phyloP scores from a whole-genome alignment of 2,888 invertebrate species.

The Napeogenes sylphis region DNA sequence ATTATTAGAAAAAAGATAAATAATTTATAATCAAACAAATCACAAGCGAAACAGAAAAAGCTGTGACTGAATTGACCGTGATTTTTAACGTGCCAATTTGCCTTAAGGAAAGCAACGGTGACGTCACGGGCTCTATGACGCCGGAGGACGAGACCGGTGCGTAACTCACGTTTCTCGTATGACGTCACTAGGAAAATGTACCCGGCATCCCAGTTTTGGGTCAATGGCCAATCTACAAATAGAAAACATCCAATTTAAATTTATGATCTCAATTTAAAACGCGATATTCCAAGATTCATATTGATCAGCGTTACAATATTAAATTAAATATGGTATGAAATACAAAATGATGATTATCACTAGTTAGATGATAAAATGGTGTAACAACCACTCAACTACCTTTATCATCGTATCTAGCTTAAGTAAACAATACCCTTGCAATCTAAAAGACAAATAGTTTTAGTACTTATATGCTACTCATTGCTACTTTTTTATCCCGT shows the following conservation, averaged over 20 bases:
- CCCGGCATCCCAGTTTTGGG: conserved; percentile 75
- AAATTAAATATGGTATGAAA: no score
- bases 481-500: no score
- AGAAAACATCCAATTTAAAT: conserved; percentile 52
- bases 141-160: conserved; percentile 43
- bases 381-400: no score
- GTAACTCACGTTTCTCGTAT: conserved; percentile 73
- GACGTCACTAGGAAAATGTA: conserved; percentile 75
- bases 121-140: conserved; percentile 48
- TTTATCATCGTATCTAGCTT: no score
- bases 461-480: no score
- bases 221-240: conserved; percentile 78
- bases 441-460: no score
- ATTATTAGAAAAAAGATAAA: neutral
- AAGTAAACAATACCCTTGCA: no score
- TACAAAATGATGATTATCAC: no score
- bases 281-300: conserved; percentile 20
- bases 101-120: conserved; percentile 40
- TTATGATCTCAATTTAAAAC: conserved; percentile 23
- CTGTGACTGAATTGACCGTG: conserved; percentile 13
- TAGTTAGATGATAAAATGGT: no score
- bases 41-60: conserved; percentile 21
- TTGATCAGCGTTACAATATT: conserved; percentile 7
- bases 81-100: conserved; percentile 23
- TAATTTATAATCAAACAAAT: neutral